phyloP scores from a whole-genome alignment of 2,113 vertebrate species.

The Dryoscopus gambensis region DNA sequence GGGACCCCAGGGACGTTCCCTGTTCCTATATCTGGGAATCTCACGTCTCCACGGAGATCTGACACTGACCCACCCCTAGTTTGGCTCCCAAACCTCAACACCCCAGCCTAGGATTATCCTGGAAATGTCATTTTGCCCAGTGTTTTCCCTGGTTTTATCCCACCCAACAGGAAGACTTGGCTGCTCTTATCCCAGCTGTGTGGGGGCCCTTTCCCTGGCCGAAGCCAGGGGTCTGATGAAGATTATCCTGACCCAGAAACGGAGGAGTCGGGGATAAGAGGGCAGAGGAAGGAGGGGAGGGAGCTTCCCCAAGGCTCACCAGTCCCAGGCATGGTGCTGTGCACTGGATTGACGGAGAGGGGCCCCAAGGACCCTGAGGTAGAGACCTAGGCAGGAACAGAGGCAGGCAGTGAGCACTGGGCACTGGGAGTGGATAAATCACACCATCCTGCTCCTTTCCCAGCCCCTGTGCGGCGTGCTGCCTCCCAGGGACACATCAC shows the following conservation, averaged over 20 bases:
- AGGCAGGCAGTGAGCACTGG: background rate
- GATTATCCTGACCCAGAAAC: background rate
- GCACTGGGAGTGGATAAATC: background rate
- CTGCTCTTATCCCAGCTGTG: background rate
- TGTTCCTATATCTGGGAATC: fast-evolving
- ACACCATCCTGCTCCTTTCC: background rate
- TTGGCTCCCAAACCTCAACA: background rate
- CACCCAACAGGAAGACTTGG: background rate
- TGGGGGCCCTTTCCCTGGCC: background rate
- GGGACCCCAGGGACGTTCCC: background rate
- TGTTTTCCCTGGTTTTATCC: background rate
- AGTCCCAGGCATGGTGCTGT: conserved; percentile 79
- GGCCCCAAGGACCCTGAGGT: conserved; percentile 88
- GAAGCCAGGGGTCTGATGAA: background rate
- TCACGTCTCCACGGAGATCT: background rate
- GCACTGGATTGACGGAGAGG: conserved; percentile 77
- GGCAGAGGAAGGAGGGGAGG: background rate
- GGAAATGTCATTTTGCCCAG: background rate
- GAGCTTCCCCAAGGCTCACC: conserved; percentile 64
- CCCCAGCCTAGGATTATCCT: background rate
- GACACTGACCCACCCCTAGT: background rate
- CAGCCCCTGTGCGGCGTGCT: background rate
- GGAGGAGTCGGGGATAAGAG: fast-evolving
- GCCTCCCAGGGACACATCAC: background rate
- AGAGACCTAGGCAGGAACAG: conserved; percentile 75